Evolutionary conservation across 2,797 vertebrate genomes (phyloP).

Genomic region (Mormyrus hasselquistii): DNA sequence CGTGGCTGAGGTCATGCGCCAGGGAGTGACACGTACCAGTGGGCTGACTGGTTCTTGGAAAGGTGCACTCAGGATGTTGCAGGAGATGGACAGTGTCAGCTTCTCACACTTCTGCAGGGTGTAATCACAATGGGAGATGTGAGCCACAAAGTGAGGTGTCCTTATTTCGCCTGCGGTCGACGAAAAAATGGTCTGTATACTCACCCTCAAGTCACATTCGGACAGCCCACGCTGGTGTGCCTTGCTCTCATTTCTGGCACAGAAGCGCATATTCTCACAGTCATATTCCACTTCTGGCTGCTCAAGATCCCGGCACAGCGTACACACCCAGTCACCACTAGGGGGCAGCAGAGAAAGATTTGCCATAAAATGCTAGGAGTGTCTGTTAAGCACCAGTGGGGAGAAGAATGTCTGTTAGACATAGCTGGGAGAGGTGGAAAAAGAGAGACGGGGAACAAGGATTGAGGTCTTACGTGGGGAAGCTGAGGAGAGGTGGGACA

Average conservation of each 20-base stretch:
- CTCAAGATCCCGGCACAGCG: conserved; percentile 66
- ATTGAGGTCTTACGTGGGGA: conserved; percentile 67
- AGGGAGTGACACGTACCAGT: conserved; percentile 66
- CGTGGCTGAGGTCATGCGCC: neutral
- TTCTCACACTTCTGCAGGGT: conserved; percentile 87
- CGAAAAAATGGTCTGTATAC: conserved; percentile 26
- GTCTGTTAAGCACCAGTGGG: conserved; percentile 17
- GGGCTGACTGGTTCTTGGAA: conserved; percentile 97
- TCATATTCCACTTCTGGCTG: conserved; percentile 71
- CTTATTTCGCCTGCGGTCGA: neutral
- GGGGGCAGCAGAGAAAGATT: conserved; percentile 21
- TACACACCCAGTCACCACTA: conserved; percentile 79
- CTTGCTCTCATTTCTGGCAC: conserved; percentile 41
- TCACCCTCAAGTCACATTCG: conserved; percentile 79
- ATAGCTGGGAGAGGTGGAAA: neutral
- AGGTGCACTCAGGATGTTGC: conserved; percentile 84
- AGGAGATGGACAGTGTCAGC: conserved; percentile 81
- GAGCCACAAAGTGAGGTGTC: neutral
- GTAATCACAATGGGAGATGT: conserved; percentile 18
- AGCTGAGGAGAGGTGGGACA: conserved; percentile 70
- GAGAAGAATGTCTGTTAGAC: conserved; percentile 12
- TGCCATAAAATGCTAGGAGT: neutral
- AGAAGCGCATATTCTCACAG: conserved; percentile 67
- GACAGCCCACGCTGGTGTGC: conserved; percentile 59
- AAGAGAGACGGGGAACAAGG: neutral